These are phyloP conservation scores for Ifrita kowaldi DNA, from an alignment of 2,113 vertebrate genomes.

Conservation along the genomic window DNA sequence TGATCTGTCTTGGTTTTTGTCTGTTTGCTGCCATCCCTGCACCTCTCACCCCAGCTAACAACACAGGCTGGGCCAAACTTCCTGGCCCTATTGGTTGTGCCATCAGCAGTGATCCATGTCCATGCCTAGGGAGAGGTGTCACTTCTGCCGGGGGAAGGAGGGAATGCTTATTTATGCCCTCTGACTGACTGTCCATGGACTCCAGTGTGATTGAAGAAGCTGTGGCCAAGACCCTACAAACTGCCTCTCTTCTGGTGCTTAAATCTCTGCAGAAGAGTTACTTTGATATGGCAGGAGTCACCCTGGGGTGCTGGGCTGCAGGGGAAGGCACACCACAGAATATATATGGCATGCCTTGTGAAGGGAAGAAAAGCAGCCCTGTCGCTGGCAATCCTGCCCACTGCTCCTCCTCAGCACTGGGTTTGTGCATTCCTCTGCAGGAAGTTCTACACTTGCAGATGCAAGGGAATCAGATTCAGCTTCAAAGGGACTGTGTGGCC, in stretches of 20 bases:
- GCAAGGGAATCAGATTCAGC: not conserved
- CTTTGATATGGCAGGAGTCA: not conserved
- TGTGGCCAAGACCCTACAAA: not conserved
- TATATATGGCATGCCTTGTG: not conserved
- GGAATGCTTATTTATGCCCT: not conserved
- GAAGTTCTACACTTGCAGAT: not conserved
- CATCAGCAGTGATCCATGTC: not conserved
- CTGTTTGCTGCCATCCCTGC: not conserved
- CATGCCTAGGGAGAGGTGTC: not conserved
- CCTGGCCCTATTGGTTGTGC: fast-evolving
- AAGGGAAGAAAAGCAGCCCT: not conserved
- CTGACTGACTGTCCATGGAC: too few species aligned
- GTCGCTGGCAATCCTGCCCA: not conserved
- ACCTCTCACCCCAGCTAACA: fast-evolving
- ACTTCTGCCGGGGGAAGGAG: not conserved
- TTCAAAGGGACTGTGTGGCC: not conserved
- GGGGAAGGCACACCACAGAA: not conserved
- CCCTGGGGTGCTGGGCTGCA: too few species aligned
- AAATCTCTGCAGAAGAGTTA: not conserved
- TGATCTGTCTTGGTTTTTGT: not conserved
- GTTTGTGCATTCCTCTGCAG: not conserved
- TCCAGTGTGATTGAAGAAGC: not conserved
- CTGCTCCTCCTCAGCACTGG: not conserved
- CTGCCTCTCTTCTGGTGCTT: not conserved
- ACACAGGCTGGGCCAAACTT: not conserved